phyloP scores from a whole-genome alignment of 2,888 invertebrate genomes.

The Ophion costatus region DNA sequence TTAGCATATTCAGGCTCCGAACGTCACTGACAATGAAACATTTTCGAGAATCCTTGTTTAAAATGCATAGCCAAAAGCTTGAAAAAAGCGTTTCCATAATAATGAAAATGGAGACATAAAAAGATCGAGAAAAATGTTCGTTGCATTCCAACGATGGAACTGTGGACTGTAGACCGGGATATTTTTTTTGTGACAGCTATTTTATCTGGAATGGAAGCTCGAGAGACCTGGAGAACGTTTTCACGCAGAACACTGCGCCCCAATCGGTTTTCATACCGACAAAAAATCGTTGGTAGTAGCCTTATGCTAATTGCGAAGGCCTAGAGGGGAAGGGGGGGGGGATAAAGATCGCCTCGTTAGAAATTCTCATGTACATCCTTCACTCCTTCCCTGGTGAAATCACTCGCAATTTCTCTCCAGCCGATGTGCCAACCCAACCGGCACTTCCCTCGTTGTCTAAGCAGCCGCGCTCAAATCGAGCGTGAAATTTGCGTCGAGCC shows the following conservation, averaged over 20 bases:
- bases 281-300: slow-evolving; percentile 2
- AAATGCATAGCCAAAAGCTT: too few species aligned
- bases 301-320: slow-evolving; percentile 13
- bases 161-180: neutral
- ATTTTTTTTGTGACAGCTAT: slow-evolving; percentile 14
- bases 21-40: too few species aligned
- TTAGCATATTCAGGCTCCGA: too few species aligned
- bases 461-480: slow-evolving; percentile 60
- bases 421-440: slow-evolving; percentile 43
- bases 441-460: slow-evolving; percentile 47
- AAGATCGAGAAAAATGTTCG: too few species aligned
- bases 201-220: neutral
- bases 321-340: neutral
- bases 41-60: too few species aligned
- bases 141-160: too few species aligned
- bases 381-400: neutral
- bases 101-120: too few species aligned
- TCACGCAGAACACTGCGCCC: neutral
- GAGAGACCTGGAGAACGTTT: neutral
- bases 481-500: slow-evolving; percentile 63
- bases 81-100: too few species aligned
- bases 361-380: neutral
- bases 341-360: slow-evolving; percentile 19
- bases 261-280: slow-evolving; percentile 3
- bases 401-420: slow-evolving; percentile 34